Evolutionary conservation across 2,797 vertebrate species (phyloP).

Genomic region (Hyperoplus immaculatus): DNA sequence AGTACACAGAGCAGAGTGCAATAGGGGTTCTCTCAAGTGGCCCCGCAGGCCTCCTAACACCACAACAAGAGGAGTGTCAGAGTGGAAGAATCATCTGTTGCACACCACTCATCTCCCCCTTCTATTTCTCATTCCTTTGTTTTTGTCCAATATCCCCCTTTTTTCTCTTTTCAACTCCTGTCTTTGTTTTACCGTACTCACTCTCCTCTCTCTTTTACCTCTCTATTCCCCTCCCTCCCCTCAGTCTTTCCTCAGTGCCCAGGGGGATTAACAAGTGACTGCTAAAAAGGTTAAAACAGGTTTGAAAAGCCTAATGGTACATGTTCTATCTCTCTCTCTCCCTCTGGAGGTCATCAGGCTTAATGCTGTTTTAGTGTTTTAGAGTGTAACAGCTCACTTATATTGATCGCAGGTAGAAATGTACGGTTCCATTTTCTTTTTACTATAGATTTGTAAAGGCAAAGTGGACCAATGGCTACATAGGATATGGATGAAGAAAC

Average conservation of each 20-base stretch:
- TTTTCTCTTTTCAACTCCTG: not conserved
- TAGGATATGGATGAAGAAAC: not conserved
- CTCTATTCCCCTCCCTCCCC: not conserved
- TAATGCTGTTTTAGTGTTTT: constrained; percentile 71
- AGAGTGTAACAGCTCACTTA: constrained; percentile 31
- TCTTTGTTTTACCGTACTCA: not conserved
- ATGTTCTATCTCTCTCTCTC: not conserved
- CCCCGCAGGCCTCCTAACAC: constrained; percentile 43
- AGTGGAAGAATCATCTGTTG: constrained; percentile 37
- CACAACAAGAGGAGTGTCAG: constrained; percentile 40
- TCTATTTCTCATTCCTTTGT: constrained; percentile 25
- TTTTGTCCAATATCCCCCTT: not conserved
- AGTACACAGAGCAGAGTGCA: constrained; percentile 26
- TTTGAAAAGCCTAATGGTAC: constrained; percentile 44
- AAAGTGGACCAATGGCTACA: not conserved
- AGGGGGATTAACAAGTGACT: constrained; percentile 53
- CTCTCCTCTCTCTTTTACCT: constrained; percentile 2
- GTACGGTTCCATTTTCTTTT: constrained; percentile 4
- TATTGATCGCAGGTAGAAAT: constrained; percentile 34
- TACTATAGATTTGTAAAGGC: not conserved
- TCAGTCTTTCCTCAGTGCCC: constrained; percentile 8
- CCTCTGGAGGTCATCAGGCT: constrained; percentile 8
- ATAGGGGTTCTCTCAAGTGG: constrained; percentile 31
- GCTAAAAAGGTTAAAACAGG: constrained; percentile 54
- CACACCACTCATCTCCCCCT: constrained; percentile 11